Evolutionary conservation across 1,140 invertebrate species (phyloP).

Genomic region (Helicoverpa zea): DNA sequence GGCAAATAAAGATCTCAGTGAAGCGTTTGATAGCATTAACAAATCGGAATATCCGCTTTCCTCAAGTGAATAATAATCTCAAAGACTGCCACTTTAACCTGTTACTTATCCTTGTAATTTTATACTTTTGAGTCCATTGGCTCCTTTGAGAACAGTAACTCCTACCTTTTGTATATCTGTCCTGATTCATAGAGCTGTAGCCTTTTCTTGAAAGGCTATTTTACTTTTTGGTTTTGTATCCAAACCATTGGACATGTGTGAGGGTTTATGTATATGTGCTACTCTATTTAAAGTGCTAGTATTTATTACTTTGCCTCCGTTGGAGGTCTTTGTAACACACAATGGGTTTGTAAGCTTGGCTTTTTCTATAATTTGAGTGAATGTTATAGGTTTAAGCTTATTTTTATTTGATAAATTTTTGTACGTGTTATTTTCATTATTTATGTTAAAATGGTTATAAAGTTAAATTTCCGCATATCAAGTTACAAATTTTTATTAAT

Average conservation of each 20-base stretch:
- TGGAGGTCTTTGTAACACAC: constrained; percentile 46
- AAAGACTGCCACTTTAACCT: constrained; percentile 11
- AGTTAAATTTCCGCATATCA: background rate
- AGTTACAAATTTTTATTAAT: background rate
- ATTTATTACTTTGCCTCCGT: constrained; percentile 23
- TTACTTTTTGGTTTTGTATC: background rate
- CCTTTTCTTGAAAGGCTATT: constrained; percentile 7
- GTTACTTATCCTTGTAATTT: constrained; percentile 16
- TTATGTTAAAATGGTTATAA: background rate
- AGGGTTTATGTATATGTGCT: constrained; percentile 36
- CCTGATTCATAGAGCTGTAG: constrained; percentile 31
- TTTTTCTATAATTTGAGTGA: background rate
- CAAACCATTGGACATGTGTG: constrained; percentile 14
- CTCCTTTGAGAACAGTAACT: background rate
- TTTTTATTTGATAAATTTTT: background rate
- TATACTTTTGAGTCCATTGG: constrained; percentile 10
- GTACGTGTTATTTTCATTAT: background rate
- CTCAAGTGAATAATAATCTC: constrained; percentile 32
- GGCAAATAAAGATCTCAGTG: background rate
- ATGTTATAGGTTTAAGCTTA: background rate
- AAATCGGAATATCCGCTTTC: constrained; percentile 12
- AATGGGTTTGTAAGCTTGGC: constrained; percentile 9
- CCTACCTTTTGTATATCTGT: background rate
- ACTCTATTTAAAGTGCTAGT: constrained; percentile 8
- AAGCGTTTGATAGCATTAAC: background rate